A percentile compares a stretch with the other conserved stretches of the same genome.
Evolutionary conservation across 2,113 vertebrate species (phyloP).

Genomic region (Ptychochromis oligacanthus): DNA sequence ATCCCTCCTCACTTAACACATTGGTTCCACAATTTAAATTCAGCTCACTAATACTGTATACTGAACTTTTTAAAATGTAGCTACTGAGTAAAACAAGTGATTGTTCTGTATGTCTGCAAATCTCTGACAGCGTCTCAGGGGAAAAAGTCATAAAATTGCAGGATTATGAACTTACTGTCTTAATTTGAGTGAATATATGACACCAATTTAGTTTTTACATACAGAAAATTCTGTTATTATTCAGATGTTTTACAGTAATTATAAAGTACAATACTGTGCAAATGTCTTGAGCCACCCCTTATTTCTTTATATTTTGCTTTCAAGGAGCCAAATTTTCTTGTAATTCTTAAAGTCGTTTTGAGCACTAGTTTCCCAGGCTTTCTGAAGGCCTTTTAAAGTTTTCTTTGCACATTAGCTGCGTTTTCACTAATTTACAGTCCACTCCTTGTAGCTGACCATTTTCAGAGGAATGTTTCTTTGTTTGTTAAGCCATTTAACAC

Average conservation of each 20-base stretch:
- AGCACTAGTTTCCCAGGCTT: no score
- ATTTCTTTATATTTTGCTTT: no score
- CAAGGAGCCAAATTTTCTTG: no score
- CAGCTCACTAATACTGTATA: constrained; percentile 27
- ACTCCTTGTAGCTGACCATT: no score
- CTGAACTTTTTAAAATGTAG: constrained; percentile 10
- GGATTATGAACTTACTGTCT: background rate
- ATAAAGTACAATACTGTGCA: background rate
- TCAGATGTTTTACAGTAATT: background rate
- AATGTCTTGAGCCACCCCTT: no score
- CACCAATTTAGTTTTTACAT: background rate
- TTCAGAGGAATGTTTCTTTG: no score
- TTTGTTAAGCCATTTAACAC: no score
- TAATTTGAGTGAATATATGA: background rate
- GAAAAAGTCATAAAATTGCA: background rate
- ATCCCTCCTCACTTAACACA: constrained; percentile 42
- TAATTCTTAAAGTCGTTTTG: no score
- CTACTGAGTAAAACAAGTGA: background rate
- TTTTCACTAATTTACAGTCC: no score
- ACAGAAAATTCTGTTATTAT: background rate
- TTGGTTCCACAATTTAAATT: constrained; percentile 46
- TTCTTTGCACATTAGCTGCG: no score
- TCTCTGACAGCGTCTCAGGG: background rate
- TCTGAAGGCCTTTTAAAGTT: no score
- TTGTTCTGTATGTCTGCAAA: background rate